Evolutionary conservation across 2,888 invertebrate species (phyloP).

Genomic region (Zelleria hepariella): DNA sequence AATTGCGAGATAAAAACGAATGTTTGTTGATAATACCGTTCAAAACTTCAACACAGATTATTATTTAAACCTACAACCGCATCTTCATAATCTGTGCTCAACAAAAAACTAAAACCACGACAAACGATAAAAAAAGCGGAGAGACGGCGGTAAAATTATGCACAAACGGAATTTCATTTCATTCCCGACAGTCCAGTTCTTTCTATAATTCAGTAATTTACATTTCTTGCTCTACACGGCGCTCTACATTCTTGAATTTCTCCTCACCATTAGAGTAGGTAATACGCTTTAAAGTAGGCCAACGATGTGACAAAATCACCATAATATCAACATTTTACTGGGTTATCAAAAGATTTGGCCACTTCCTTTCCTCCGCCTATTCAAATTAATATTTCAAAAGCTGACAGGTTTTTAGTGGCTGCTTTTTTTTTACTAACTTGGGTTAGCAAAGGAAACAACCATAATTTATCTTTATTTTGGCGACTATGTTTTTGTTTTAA

Average conservation of each 20-base stretch:
- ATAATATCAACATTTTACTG: neutral
- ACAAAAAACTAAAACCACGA: neutral
- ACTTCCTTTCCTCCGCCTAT: neutral
- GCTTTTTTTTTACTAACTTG: too few relatives aligned
- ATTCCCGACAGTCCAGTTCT: neutral
- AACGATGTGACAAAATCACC: neutral
- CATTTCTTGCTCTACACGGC: neutral
- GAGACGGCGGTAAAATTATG: neutral
- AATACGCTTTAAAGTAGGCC: neutral
- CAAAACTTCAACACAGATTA: neutral
- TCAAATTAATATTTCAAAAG: neutral
- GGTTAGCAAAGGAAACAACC: too few relatives aligned
- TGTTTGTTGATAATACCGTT: neutral
- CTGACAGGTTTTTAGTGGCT: too few relatives aligned
- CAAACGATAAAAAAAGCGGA: neutral
- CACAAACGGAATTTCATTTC: conserved; percentile 4
- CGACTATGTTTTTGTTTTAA: too few relatives aligned
- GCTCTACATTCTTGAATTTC: neutral
- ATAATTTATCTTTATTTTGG: too few relatives aligned
- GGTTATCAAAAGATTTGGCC: neutral
- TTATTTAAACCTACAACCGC: neutral
- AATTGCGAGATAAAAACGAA: neutral
- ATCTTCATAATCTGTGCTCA: neutral
- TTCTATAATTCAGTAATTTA: conserved; percentile 3
- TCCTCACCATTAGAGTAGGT: neutral